phyloP scores from a whole-genome alignment of 2,113 vertebrate species.

The Cheilinus undulatus region DNA sequence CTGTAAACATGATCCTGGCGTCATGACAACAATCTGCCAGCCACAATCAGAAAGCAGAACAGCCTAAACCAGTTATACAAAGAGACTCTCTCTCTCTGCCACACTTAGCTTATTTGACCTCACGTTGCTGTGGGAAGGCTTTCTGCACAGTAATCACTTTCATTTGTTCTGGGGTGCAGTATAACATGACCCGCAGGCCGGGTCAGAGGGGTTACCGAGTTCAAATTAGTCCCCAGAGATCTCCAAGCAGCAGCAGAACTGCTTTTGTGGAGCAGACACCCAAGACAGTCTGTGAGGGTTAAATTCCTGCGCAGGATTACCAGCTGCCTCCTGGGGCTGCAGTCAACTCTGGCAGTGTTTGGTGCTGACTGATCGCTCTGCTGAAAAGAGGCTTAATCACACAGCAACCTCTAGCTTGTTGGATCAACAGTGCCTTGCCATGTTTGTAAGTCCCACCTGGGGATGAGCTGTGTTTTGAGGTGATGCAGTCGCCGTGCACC shows the following conservation, averaged over 20 bases:
- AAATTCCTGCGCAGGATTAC: constrained; percentile 80
- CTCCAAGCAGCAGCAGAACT: constrained; percentile 24
- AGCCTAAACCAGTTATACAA: constrained; percentile 75
- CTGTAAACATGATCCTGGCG: constrained; percentile 45
- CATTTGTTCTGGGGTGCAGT: constrained; percentile 34
- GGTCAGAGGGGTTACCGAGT: constrained; percentile 36
- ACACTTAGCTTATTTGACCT: constrained; percentile 21
- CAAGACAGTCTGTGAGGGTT: constrained; percentile 69
- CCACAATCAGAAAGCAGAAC: constrained; percentile 65
- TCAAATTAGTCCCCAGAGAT: constrained; percentile 43
- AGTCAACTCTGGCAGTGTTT: constrained; percentile 70
- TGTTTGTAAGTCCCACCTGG: constrained; percentile 74
- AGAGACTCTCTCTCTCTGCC: constrained; percentile 11
- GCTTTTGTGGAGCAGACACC: constrained; percentile 33
- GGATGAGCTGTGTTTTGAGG: constrained; percentile 68
- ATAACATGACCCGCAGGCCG: constrained; percentile 23
- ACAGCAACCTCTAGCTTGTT: constrained; percentile 81
- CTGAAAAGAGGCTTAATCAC: constrained; percentile 84
- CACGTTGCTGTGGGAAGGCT: constrained; percentile 4
- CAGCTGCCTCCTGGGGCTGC: constrained; percentile 69
- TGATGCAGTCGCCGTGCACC: constrained; percentile 63
- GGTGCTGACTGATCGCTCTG: constrained; percentile 78
- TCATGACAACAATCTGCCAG: constrained; percentile 63
- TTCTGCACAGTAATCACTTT: constrained; percentile 71
- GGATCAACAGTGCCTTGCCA: constrained; percentile 78